Conservation (phyloP, 2,113 vertebrate species). For the Nerophis lumbriciformis region DNA sequence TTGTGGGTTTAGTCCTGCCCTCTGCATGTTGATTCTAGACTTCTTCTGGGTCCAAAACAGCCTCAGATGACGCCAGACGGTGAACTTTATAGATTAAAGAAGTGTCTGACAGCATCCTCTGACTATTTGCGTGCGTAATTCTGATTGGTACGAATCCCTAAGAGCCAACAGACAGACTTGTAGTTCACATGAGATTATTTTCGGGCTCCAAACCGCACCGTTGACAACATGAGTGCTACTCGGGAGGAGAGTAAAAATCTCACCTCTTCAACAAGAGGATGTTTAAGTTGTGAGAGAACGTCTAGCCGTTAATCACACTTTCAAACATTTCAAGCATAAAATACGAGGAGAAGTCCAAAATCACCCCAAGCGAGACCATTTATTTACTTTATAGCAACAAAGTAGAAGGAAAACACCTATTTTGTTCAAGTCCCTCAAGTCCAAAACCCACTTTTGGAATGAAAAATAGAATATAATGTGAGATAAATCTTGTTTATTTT, state of each 20-base stretch:
- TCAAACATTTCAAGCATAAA: neutral
- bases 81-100: slow-evolving; percentile 40
- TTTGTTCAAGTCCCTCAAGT: neutral
- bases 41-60: slow-evolving; percentile 29
- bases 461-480: no score
- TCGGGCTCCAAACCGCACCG: slow-evolving; percentile 1
- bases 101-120: slow-evolving; percentile 47
- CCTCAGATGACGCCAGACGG: slow-evolving; percentile 64
- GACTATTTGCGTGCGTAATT: slow-evolving; percentile 44
- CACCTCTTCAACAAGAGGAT: neutral
- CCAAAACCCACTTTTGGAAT: no score
- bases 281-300: slow-evolving; percentile 8
- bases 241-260: neutral
- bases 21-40: slow-evolving; percentile 8
- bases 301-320: slow-evolving; percentile 5
- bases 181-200: neutral
- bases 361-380: neutral
- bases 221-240: slow-evolving; percentile 1
- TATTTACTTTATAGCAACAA: neutral
- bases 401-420: neutral
- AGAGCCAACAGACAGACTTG: neutral
- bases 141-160: neutral
- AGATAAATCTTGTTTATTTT: no score
- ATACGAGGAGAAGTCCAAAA: neutral
- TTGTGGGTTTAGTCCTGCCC: slow-evolving; percentile 16